Conservation (phyloP, 64 coral and sea anemone genomes). For the Montipora cactus region DNA sequence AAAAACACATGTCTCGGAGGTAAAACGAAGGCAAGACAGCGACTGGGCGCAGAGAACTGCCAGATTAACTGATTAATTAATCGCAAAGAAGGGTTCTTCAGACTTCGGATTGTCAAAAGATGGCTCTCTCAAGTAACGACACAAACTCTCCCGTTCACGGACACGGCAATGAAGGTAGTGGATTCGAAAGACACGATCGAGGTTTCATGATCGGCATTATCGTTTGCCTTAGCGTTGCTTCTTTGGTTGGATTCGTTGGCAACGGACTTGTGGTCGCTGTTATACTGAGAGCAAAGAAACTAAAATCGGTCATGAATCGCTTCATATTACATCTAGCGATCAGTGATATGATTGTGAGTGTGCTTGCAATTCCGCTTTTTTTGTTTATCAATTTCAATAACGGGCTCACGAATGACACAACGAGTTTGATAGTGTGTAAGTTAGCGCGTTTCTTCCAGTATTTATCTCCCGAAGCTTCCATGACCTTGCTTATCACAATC, state of each 20-base stretch:
- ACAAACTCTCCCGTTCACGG: not conserved
- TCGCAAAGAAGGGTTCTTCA: not conserved
- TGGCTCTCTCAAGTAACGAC: not conserved
- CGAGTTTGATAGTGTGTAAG: slow-evolving; percentile 65
- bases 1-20: not conserved
- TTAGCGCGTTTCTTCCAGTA: slow-evolving; percentile 86
- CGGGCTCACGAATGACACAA: not conserved
- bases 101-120: not conserved
- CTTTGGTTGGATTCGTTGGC: slow-evolving; percentile 73
- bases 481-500: slow-evolving; percentile 89
- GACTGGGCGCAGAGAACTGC: too few species aligned
- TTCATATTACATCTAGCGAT: slow-evolving; percentile 88
- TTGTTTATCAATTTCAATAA: slow-evolving; percentile 79
- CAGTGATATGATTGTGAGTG: slow-evolving; percentile 83
- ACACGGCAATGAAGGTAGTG: not conserved
- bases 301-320: slow-evolving; percentile 92
- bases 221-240: slow-evolving; percentile 49
- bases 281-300: slow-evolving; percentile 78
- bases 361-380: slow-evolving; percentile 81
- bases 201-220: slow-evolving; percentile 62
- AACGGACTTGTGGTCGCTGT: slow-evolving; percentile 79
- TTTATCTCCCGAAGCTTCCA: slow-evolving; percentile 79
- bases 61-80: not conserved
- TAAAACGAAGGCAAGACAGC: too few species aligned
- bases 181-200: not conserved